Base-by-base conservation (phyloP, 2,888 invertebrate genomes). In the Auanema freiburgensis region DNA sequence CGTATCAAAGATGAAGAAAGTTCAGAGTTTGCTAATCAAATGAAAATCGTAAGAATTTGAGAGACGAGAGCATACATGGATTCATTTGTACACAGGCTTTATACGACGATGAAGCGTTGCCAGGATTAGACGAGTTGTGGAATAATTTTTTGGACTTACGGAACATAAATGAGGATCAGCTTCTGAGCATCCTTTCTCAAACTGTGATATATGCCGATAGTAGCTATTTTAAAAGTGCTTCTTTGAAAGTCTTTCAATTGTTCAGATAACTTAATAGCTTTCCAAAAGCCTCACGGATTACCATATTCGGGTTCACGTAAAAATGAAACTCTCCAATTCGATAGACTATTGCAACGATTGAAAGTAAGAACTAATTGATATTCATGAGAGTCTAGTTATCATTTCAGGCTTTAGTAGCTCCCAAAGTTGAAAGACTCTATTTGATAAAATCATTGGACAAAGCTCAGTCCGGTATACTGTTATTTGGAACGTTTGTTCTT, bases 351-450 rank as follows among this genome's bases (percentile, higher is more conserved):
- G 6, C 62, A 62, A 40, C 23, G 18, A 8, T 16, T 62, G n/a
- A 62, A 62, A 43, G 59, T 59, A 21, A 24, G 33, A 8, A 3
- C 8, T 33, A 33, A 6, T 16, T 46, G 16, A 5, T 46, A 10
- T 21, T 46, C 10, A 21, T 46, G 46, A 18, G 46, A 5, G 46
- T 46, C 10, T 46, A 3, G 10, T 46, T 3, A 5, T 21, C 6
- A 21, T 46, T 46, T 46, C 23, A 59, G 59, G 18, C 43, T 33
- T 18, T 16, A 6, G 62, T 62, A 6, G 62, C 62, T 2, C 62
- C 62, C 0, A 56, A 57, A 50, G 57, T 62, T 12, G 62, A 62
- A 24, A 55, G 62, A 21, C 57, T 62, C 16, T 40, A 62, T 57
- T 43, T 62, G 12, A 57, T 62, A 14, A 49, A 50, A 24, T 57